Evolutionary conservation across 2,113 vertebrate species (phyloP).

Genomic region (Sigmodon hispidus): DNA sequence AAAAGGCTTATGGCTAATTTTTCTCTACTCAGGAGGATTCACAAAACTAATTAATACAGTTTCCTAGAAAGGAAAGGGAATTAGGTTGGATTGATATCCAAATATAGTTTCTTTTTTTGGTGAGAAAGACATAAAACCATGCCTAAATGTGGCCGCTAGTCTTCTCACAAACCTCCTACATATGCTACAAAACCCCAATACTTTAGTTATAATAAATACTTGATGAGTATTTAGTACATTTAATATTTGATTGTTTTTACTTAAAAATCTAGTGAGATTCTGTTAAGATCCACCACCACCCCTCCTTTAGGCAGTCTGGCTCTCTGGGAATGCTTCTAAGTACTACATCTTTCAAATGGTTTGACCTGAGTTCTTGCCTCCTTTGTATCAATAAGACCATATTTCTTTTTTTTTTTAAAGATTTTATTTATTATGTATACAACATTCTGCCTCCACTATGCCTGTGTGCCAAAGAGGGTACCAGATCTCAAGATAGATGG

Average conservation of each 20-base stretch:
- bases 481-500: too few species aligned
- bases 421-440: too few species aligned
- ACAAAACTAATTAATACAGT: conserved; percentile 61
- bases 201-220: background rate
- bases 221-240: background rate
- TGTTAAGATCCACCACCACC: background rate
- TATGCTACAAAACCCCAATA: background rate
- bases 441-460: too few species aligned
- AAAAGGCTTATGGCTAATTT: conserved; percentile 34
- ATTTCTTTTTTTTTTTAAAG: too few species aligned
- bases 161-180: background rate
- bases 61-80: conserved; percentile 51
- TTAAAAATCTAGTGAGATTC: background rate
- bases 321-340: background rate
- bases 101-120: conserved; percentile 30
- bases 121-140: conserved; percentile 8
- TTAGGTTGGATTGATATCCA: conserved; percentile 60
- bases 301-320: background rate
- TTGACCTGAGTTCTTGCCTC: background rate
- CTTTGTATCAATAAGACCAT: background rate
- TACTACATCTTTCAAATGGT: background rate
- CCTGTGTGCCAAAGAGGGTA: too few species aligned
- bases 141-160: background rate
- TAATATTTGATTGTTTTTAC: background rate
- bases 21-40: conserved; percentile 58